Base-by-base conservation (phyloP, 2,888 invertebrate species). In the Drosophila eohydei region DNA sequence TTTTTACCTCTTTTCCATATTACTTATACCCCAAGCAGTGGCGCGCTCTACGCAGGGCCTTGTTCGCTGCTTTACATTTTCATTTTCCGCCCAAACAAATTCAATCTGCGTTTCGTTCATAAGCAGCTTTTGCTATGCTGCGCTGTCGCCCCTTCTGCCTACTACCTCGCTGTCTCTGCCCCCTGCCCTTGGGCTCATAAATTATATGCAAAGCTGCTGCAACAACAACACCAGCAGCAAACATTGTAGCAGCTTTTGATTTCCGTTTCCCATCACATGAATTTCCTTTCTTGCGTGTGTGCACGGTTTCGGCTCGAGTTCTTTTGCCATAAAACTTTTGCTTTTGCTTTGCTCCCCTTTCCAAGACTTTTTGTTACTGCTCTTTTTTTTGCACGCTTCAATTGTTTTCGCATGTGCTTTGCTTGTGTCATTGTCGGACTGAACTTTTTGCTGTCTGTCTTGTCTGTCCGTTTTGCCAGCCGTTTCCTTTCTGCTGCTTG, bases 211-310 rank as follows among this genome's bases (percentile, higher is more conserved):
- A 86, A 89, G 88, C 85, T 88, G 75, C 70, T 43, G 46, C 63
- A 9, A 36, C 48, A 57, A 43, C 55, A 72, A 43, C 63, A 67
- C 57, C 63, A 54, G 41, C 72, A 82, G 58, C 71, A 77, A 74
- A 83, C 71, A 66, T 74, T 86, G 84, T 83, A 71, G 86, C 89
- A 81, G 90, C 88, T 89, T 89, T 91, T 89, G 91, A 90, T 89
- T 90, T 90, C 90, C 90, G 91, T 91, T 90, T 90, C 91, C 88
- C 90, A 90, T 89, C 84, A 80, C 78, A 87, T 81, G 81, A 81
- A 80, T 86, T 90, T 90, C 83, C 86, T 85, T 82, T 74, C 73
- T 77, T 84, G 87, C 80, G 68, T 75, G 63, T 58, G 69, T 82
- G 83, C 71, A 74, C 68, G 78, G 83, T 80, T 82, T 83, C 48